Conservation (phyloP, 2,113 vertebrate species). For the Vidua macroura region DNA sequence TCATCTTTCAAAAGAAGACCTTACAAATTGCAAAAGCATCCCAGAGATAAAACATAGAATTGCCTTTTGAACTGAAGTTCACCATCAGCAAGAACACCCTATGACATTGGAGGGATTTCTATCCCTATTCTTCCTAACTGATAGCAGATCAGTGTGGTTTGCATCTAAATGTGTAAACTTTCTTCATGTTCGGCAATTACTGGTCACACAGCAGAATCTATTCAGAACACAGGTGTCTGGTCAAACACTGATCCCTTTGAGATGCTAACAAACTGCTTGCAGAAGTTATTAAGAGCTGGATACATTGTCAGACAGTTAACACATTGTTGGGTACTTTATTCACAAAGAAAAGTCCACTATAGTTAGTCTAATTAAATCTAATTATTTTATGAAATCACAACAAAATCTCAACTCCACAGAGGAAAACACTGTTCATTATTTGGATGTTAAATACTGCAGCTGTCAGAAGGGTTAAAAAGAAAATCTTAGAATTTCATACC, state of each 20-base stretch:
- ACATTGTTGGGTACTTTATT: not conserved
- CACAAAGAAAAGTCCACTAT: not conserved
- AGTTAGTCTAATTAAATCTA: constrained; percentile 13
- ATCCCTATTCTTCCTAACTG: not conserved
- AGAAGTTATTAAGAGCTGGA: not conserved
- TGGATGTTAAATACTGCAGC: not conserved
- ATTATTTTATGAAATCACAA: not conserved
- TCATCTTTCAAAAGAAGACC: not conserved
- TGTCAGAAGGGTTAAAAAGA: constrained; percentile 23
- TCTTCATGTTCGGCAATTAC: not conserved
- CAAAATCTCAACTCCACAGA: not conserved
- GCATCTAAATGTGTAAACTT: not conserved
- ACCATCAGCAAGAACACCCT: not conserved
- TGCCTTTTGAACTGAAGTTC: not conserved
- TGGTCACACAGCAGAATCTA: not conserved
- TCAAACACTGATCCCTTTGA: not conserved
- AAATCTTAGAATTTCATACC: not conserved
- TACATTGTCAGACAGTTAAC: not conserved
- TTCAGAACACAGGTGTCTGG: not conserved
- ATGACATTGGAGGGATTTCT: not conserved
- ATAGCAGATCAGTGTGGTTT: not conserved
- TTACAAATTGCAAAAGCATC: not conserved
- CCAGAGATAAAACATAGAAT: not conserved
- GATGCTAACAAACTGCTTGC: not conserved
- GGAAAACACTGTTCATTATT: not conserved